A percentile compares a stretch with the other conserved stretches of the same genome.
phyloP scores from a whole-genome alignment of 2,888 invertebrate genomes.

The Chaitophorus viminalis region DNA sequence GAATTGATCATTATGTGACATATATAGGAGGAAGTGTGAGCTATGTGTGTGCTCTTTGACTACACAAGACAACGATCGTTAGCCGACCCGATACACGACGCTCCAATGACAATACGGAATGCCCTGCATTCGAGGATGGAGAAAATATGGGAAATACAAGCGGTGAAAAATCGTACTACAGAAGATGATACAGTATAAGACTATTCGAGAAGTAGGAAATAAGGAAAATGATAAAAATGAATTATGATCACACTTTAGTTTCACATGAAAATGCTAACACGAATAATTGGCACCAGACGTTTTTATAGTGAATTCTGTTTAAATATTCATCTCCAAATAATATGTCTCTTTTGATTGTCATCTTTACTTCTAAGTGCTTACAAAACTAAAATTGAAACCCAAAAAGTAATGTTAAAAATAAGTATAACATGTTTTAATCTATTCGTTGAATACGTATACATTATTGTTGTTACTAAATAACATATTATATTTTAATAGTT shows the following conservation, averaged over 20 bases:
- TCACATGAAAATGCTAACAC: slow-evolving; percentile 5
- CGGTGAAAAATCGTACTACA: neutral
- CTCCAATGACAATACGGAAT: slow-evolving; percentile 6
- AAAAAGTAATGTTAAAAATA: slow-evolving; percentile 4
- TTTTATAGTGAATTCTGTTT: slow-evolving; percentile 17
- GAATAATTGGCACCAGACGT: slow-evolving; percentile 45
- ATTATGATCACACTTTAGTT: slow-evolving; percentile 18
- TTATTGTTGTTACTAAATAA: too few species aligned
- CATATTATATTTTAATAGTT: too few species aligned
- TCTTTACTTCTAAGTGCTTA: too few species aligned
- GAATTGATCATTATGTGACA: neutral
- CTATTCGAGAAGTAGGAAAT: neutral
- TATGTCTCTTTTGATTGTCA: slow-evolving; percentile 14
- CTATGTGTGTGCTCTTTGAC: neutral
- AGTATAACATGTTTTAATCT: neutral
- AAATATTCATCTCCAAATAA: slow-evolving; percentile 31
- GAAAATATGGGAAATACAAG: neutral
- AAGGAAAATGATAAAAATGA: neutral
- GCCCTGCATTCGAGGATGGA: neutral
- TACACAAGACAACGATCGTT: slow-evolving; percentile 19
- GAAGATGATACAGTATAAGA: neutral
- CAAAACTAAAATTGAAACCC: neutral
- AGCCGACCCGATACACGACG: slow-evolving; percentile 1
- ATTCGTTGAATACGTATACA: neutral
- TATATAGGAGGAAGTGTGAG: neutral